These are phyloP conservation scores for Melanerpes aurifrons DNA, from an alignment of 2,113 vertebrate species.

Conservation along the genomic window DNA sequence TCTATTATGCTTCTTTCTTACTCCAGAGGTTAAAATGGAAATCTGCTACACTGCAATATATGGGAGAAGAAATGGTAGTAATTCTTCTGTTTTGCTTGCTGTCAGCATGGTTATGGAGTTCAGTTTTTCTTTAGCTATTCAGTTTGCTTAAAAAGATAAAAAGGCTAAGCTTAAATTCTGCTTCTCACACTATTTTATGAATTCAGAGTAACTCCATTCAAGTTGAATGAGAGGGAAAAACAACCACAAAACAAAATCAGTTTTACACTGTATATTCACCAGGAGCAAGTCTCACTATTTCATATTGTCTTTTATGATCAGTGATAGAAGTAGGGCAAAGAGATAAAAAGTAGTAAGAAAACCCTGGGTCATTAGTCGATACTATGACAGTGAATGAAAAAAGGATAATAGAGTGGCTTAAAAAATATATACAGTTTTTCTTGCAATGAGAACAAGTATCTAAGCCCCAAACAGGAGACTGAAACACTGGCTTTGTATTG, in stretches of 20 bases:
- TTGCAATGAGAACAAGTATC: background rate
- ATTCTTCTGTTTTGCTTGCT: background rate
- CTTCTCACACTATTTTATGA: background rate
- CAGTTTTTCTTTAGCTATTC: background rate
- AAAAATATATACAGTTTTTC: background rate
- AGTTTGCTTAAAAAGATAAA: background rate
- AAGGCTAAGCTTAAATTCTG: background rate
- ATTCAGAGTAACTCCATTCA: background rate
- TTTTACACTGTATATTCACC: background rate
- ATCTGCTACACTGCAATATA: background rate
- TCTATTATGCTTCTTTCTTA: background rate
- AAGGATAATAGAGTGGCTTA: background rate
- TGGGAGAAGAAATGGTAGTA: background rate
- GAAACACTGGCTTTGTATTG: background rate
- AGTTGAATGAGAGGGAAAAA: background rate
- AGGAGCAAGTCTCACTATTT: background rate
- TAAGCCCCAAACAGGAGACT: background rate
- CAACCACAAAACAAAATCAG: background rate
- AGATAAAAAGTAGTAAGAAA: background rate
- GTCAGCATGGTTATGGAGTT: background rate
- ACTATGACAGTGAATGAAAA: background rate
- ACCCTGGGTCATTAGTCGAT: background rate
- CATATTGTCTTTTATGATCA: background rate
- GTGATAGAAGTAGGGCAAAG: slow-evolving; percentile 3
- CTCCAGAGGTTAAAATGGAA: background rate